Evolutionary conservation across 2,888 invertebrate genomes (phyloP).

Genomic region (Acrocera orbiculus): DNA sequence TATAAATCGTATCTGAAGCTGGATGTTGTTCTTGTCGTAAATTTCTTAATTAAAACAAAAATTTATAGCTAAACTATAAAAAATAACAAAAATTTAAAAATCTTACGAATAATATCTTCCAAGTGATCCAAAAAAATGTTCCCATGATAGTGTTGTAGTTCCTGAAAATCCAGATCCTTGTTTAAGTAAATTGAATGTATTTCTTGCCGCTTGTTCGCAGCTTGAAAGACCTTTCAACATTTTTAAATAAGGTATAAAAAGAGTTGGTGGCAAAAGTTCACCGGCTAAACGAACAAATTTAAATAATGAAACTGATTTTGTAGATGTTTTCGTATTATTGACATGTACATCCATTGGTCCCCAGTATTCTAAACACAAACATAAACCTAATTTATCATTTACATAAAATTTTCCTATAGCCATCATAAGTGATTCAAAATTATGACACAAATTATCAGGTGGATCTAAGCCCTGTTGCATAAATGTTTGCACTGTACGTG

Average conservation of each 20-base stretch:
- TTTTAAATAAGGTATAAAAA: constrained; percentile 73
- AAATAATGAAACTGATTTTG: constrained; percentile 59
- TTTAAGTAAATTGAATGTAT: constrained; percentile 61
- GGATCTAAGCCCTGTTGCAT: constrained; percentile 59
- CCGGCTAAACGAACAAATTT: constrained; percentile 84
- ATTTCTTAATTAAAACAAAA: constrained; percentile 33
- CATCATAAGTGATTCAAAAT: constrained; percentile 69
- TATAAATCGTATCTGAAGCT: constrained; percentile 45
- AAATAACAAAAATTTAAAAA: constrained; percentile 1
- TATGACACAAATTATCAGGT: constrained; percentile 50
- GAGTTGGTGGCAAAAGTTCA: constrained; percentile 62
- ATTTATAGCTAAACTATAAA: neutral
- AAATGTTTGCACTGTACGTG: constrained; percentile 58
- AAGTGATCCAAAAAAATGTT: constrained; percentile 69
- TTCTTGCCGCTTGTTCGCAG: constrained; percentile 54
- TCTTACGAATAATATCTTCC: constrained; percentile 48
- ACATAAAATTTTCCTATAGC: constrained; percentile 62
- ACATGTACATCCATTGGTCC: constrained; percentile 21
- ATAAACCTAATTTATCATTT: constrained; percentile 48
- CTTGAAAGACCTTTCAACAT: constrained; percentile 72
- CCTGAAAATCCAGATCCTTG: constrained; percentile 38
- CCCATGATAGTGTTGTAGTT: constrained; percentile 51
- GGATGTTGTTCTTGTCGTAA: constrained; percentile 52
- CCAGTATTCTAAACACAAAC: constrained; percentile 72
- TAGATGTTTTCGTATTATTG: constrained; percentile 23